Conservation (phyloP, 1,140 invertebrate genomes). For the Bombus picipes region DNA sequence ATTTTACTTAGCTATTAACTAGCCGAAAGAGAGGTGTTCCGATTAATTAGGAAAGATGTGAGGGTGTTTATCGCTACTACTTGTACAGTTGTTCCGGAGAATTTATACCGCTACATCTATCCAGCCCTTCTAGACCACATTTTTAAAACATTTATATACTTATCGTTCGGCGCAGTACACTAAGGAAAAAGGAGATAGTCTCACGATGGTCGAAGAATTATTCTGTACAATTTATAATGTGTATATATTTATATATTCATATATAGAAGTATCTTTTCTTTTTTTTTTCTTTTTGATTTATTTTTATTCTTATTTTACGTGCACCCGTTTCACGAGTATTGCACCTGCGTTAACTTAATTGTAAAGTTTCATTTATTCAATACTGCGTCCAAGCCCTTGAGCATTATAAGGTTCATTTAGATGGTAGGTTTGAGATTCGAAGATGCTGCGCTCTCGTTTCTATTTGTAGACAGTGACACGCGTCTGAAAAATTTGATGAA, state of each 20-base stretch:
- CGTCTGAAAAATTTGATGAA: background rate
- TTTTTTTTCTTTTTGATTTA: background rate
- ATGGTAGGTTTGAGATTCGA: conserved; percentile 41
- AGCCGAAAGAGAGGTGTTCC: conserved; percentile 24
- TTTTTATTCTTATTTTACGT: conserved; percentile 43
- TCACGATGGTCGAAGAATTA: conserved; percentile 46
- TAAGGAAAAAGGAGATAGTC: conserved; percentile 57
- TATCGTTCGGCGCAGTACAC: conserved; percentile 52
- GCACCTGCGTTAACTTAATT: conserved; percentile 58
- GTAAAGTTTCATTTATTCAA: conserved; percentile 44
- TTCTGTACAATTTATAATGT: conserved; percentile 41
- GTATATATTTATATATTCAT: conserved; percentile 24
- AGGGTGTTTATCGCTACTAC: background rate
- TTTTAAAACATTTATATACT: conserved; percentile 33
- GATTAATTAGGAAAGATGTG: conserved; percentile 1
- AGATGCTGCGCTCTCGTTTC: conserved; percentile 20
- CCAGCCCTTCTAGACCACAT: too few relatives aligned
- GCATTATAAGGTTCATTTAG: conserved; percentile 60
- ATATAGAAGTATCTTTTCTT: conserved; percentile 32
- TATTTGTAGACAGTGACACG: conserved; percentile 40
- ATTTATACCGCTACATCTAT: background rate
- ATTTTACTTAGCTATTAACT: background rate
- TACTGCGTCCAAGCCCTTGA: conserved; percentile 69
- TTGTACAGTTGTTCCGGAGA: background rate
- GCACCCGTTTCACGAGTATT: conserved; percentile 65